Percentiles rank a stretch among this genome's conserved stretches.
phyloP scores from a whole-genome alignment of 2,797 vertebrate genomes.

The Stomatorhinus walkeri region DNA sequence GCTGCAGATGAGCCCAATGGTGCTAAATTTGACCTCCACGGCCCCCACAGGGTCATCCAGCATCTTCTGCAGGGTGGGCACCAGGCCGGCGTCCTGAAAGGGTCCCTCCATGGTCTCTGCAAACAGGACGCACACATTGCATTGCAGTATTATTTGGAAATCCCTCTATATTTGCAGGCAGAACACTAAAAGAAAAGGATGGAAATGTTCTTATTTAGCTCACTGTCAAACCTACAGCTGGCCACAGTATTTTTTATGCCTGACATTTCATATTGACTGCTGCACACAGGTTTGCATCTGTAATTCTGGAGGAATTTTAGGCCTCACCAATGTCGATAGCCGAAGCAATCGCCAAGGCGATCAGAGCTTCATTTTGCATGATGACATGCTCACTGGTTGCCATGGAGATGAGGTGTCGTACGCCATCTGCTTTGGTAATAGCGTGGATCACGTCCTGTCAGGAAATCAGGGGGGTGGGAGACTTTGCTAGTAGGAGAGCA shows the following conservation, averaged over 20 bases:
- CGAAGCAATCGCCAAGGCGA: slow-evolving; percentile 74
- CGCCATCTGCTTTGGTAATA: slow-evolving; percentile 66
- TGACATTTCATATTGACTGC: not conserved
- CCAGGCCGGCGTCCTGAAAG: slow-evolving; percentile 61
- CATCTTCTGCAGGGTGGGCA: slow-evolving; percentile 68
- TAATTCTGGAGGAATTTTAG: not conserved
- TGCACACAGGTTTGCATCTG: not conserved
- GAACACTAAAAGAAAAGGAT: not conserved
- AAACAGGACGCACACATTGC: slow-evolving; percentile 20
- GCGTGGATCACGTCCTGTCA: slow-evolving; percentile 73
- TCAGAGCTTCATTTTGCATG: slow-evolving; percentile 82
- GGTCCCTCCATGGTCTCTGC: slow-evolving; percentile 65
- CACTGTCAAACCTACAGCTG: not conserved
- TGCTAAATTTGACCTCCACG: slow-evolving; percentile 77
- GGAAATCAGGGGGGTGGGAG: not conserved
- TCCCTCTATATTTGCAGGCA: not conserved
- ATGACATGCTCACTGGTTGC: slow-evolving; percentile 72
- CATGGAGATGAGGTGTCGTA: slow-evolving; percentile 79
- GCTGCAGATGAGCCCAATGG: slow-evolving; percentile 73
- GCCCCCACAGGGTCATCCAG: slow-evolving; percentile 67
- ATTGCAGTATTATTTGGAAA: not conserved
- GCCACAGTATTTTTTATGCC: not conserved
- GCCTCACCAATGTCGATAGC: slow-evolving; percentile 70
- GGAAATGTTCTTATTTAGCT: not conserved
- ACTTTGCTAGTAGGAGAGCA: not conserved